These are phyloP conservation scores for Hyperoplus immaculatus DNA, from an alignment of 2,797 vertebrate species.

Conservation along the genomic window DNA sequence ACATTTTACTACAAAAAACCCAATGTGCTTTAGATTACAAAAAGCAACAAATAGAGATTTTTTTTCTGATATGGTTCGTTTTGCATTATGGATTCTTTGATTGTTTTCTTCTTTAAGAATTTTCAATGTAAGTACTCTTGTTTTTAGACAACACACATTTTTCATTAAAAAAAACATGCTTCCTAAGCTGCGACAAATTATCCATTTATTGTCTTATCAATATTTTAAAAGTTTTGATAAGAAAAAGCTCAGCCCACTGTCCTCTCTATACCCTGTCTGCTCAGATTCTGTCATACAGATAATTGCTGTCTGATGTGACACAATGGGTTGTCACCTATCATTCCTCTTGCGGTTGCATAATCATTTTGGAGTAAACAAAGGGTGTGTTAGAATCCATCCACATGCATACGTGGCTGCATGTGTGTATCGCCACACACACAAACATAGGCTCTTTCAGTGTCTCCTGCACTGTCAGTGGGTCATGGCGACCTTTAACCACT, in stretches of 20 bases:
- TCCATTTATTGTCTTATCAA: too few relatives aligned
- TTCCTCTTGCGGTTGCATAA: conserved; percentile 19
- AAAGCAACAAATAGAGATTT: too few relatives aligned
- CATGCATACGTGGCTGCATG: conserved; percentile 62
- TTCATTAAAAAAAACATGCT: too few relatives aligned
- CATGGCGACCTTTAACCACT: conserved; percentile 53
- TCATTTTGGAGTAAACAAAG: conserved; percentile 50
- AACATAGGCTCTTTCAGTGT: conserved; percentile 13
- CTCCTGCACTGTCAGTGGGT: conserved; percentile 30
- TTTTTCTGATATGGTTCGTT: too few relatives aligned
- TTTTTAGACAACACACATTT: too few relatives aligned
- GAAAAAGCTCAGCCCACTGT: neutral
- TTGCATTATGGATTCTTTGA: too few relatives aligned
- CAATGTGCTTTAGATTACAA: too few relatives aligned
- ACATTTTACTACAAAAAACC: too few relatives aligned
- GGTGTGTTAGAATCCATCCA: conserved; percentile 42
- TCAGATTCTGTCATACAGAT: neutral
- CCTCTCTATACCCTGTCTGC: neutral
- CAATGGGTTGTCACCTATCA: conserved; percentile 7
- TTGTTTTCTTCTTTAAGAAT: too few relatives aligned
- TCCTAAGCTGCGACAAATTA: too few relatives aligned
- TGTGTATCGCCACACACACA: conserved; percentile 36
- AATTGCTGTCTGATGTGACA: conserved; percentile 5
- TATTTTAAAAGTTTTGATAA: neutral
- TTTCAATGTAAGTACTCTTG: too few relatives aligned